A percentile compares a stretch with the other conserved stretches of the same genome.
These are phyloP conservation scores for Heliconius melpomene DNA, from an alignment of 1,140 invertebrate species.

Conservation along the genomic window DNA sequence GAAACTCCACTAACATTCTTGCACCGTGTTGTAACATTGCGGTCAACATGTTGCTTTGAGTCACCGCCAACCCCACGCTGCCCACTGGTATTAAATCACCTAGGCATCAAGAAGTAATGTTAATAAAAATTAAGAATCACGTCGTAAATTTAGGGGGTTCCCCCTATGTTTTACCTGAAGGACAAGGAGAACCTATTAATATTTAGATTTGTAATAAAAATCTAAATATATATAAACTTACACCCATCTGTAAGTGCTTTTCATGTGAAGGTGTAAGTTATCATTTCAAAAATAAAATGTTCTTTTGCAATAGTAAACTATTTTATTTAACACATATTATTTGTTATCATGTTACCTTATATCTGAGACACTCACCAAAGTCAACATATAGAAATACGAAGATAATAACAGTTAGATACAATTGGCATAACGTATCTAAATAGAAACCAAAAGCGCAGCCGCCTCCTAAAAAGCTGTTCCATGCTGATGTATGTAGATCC, in stretches of 20 bases:
- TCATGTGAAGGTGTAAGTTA: too few species aligned
- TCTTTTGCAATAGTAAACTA: too few species aligned
- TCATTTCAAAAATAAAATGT: too few species aligned
- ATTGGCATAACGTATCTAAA: constrained; percentile 67
- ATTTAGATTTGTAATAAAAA: not conserved
- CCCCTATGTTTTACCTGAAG: not conserved
- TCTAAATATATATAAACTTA: too few species aligned
- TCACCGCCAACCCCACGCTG: constrained; percentile 89
- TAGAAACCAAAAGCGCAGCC: constrained; percentile 70
- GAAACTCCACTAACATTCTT: constrained; percentile 90
- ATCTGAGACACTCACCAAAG: constrained; percentile 57
- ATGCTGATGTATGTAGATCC: constrained; percentile 71
- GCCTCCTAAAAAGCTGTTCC: constrained; percentile 68
- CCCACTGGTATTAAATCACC: constrained; percentile 68
- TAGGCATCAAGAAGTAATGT: constrained; percentile 24
- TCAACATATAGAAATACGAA: constrained; percentile 74
- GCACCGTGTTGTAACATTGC: constrained; percentile 93
- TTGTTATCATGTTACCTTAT: not conserved
- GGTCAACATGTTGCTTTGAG: constrained; percentile 89
- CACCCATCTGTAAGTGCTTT: too few species aligned
- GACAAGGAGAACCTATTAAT: not conserved
- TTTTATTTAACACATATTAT: constrained; percentile 4
- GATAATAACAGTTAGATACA: constrained; percentile 68
- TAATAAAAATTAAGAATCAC: not conserved
- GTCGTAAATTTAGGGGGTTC: too few species aligned